These are phyloP conservation scores for Lottia gigantea DNA, from an alignment of 2,888 invertebrate species.

Conservation along the genomic window DNA sequence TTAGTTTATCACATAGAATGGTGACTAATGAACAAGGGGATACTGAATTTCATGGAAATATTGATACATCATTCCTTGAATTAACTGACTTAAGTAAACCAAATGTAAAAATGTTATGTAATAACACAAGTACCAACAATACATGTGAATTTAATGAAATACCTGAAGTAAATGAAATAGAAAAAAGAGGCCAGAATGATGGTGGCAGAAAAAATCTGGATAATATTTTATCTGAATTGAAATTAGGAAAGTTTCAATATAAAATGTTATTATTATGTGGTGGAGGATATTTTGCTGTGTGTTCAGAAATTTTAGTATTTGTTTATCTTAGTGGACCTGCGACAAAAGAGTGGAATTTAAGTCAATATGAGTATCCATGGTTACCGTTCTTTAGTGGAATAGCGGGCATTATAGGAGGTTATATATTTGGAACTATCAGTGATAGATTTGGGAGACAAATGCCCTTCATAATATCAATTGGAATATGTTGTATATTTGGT, in stretches of 20 bases:
- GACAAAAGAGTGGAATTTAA: conserved; percentile 50
- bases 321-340: conserved; percentile 52
- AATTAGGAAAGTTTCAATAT: conserved; percentile 52
- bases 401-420: conserved; percentile 48
- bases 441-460: conserved; percentile 52
- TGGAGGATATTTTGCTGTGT: conserved; percentile 55
- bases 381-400: conserved; percentile 49
- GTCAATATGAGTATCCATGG: conserved; percentile 48
- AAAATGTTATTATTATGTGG: conserved; percentile 50
- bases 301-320: conserved; percentile 55
- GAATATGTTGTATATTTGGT: conserved; percentile 46
- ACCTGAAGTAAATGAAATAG: too few species aligned
- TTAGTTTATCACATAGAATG: too few species aligned
- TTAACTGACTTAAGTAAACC: too few species aligned
- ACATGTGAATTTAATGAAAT: too few species aligned
- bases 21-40: too few species aligned
- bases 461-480: conserved; percentile 44
- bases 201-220: conserved; percentile 35
- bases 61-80: too few species aligned
- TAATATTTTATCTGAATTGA: conserved; percentile 45
- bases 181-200: too few species aligned
- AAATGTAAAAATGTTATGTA: too few species aligned
- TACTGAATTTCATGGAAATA: too few species aligned
- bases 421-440: conserved; percentile 48
- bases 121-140: too few species aligned